These are phyloP conservation scores for Xestia sexstrigata DNA, from an alignment of 2,888 invertebrate genomes.

Conservation along the genomic window DNA sequence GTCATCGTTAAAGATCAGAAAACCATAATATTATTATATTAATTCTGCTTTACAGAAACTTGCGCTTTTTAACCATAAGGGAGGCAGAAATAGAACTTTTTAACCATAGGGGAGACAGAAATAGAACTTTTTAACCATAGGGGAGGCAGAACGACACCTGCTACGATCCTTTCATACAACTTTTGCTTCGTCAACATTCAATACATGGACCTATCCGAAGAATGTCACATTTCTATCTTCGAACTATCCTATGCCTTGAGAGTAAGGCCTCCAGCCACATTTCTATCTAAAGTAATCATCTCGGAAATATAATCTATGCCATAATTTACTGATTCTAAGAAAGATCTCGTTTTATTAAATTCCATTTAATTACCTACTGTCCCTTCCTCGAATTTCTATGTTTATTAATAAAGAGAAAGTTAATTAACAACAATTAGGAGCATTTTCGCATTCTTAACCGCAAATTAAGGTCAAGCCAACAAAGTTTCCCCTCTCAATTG, in stretches of 20 bases:
- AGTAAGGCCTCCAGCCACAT: background rate
- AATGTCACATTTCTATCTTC: background rate
- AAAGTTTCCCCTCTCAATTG: slow-evolving; percentile 29
- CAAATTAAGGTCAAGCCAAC: slow-evolving; percentile 2
- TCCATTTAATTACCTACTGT: background rate
- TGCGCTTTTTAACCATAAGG: background rate
- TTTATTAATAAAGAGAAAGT: background rate
- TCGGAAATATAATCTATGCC: background rate
- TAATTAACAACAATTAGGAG: background rate
- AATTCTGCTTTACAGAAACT: background rate
- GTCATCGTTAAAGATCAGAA: background rate
- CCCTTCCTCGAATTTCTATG: background rate
- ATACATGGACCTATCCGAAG: background rate
- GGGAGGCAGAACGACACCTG: background rate
- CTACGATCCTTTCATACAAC: background rate
- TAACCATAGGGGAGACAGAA: no score
- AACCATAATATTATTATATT: no score
- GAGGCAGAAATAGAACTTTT: background rate
- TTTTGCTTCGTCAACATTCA: background rate
- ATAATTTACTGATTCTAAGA: background rate
- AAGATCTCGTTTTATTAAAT: background rate
- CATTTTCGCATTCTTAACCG: slow-evolving; percentile 4
- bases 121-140: background rate
- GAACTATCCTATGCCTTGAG: no score
- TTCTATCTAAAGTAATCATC: background rate